phyloP scores from a whole-genome alignment of 2,888 invertebrate genomes.

The Drosophila vallismaia region DNA sequence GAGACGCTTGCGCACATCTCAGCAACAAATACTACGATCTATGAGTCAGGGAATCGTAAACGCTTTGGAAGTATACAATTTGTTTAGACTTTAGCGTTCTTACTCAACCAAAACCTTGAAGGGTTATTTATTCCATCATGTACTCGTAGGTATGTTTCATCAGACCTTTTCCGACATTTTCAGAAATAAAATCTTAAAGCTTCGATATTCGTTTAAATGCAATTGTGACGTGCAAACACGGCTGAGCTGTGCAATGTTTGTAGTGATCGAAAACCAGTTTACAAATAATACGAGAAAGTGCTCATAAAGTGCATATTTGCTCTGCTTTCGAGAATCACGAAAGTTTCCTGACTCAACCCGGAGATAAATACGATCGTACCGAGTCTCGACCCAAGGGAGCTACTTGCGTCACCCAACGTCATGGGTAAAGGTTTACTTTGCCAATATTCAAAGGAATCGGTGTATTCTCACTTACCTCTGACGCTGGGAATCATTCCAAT shows the following conservation, averaged over 20 bases:
- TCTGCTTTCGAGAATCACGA: conserved; percentile 34
- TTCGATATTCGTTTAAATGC: neutral
- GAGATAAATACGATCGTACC: neutral
- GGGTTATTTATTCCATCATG: no score
- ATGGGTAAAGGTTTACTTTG: no score
- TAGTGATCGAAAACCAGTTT: conserved; percentile 33
- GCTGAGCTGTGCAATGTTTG: conserved; percentile 26
- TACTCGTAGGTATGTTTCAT: no score
- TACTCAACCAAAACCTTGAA: no score
- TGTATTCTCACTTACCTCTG: conserved; percentile 63
- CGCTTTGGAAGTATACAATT: neutral
- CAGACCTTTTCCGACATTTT: no score
- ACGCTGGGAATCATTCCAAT: conserved; percentile 58
- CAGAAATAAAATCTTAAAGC: conserved; percentile 11
- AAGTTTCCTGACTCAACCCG: conserved; percentile 19
- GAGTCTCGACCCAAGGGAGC: neutral
- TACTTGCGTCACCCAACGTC: neutral
- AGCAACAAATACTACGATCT: conserved; percentile 19
- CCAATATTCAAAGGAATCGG: no score
- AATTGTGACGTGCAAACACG: conserved; percentile 20
- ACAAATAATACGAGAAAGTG: conserved; percentile 32
- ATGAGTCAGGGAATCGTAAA: conserved; percentile 33
- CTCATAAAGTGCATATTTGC: conserved; percentile 45
- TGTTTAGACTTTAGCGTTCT: neutral
- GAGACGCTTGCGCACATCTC: conserved; percentile 26